These are phyloP conservation scores for Gymnopithys bicolor DNA, from an alignment of 2,797 vertebrate species.

Conservation along the genomic window DNA sequence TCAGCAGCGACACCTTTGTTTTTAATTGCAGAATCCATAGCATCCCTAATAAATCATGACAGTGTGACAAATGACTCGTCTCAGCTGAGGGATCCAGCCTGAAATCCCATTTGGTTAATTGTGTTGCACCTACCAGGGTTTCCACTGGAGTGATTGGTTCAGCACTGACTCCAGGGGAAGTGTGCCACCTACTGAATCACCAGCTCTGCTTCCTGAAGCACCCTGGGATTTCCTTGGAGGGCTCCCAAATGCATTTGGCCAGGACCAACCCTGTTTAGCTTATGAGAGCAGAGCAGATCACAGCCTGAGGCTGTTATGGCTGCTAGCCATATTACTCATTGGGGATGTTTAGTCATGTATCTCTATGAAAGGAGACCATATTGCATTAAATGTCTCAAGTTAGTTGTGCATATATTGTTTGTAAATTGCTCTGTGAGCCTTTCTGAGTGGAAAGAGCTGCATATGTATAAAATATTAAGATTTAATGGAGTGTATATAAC, in stretches of 20 bases:
- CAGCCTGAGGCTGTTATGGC: conserved; percentile 72
- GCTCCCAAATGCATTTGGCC: conserved; percentile 54
- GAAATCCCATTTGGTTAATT: conserved; percentile 38
- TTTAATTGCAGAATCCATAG: conserved; percentile 4
- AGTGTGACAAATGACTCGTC: conserved; percentile 13
- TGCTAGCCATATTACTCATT: conserved; percentile 75
- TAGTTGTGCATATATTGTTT: conserved; percentile 53
- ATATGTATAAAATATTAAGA: conserved; percentile 28
- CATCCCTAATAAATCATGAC: conserved; percentile 15
- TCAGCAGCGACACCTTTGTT: not conserved
- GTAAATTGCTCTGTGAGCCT: conserved; percentile 30
- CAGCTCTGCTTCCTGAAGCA: conserved; percentile 61
- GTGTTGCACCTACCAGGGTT: not conserved
- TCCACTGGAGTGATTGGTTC: not conserved
- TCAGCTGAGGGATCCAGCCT: not conserved
- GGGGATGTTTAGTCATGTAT: conserved; percentile 77
- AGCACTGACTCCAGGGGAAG: conserved; percentile 49
- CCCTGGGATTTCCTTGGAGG: conserved; percentile 70
- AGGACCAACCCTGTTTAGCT: conserved; percentile 54
- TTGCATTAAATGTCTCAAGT: conserved; percentile 63
- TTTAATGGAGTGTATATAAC: conserved; percentile 16
- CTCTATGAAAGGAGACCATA: conserved; percentile 70
- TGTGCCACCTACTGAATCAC: conserved; percentile 70
- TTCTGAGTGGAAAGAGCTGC: conserved; percentile 16
- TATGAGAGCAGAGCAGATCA: conserved; percentile 66